Conservation (phyloP, 2,888 invertebrate genomes). For the Lomographa bimaculata region DNA sequence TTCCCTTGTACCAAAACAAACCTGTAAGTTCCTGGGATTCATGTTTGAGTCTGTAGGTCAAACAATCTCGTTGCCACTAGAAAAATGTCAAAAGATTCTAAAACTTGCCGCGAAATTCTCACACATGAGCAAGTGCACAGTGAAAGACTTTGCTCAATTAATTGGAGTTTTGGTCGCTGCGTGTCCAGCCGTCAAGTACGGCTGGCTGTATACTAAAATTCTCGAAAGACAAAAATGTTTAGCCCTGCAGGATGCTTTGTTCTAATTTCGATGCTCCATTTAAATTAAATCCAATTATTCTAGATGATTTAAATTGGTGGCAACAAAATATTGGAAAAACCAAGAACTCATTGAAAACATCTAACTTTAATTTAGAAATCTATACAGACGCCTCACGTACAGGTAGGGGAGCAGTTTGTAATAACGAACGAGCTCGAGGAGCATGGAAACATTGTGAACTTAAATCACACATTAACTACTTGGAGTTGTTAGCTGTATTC, state of each 20-base stretch:
- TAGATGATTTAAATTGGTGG: constrained; percentile 19
- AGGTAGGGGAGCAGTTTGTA: constrained; percentile 8
- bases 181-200: constrained; percentile 28
- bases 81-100: constrained; percentile 20
- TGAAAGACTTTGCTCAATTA: constrained; percentile 26
- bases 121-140: constrained; percentile 5
- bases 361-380: not conserved
- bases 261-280: constrained; percentile 9
- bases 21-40: constrained; percentile 2
- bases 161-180: constrained; percentile 24
- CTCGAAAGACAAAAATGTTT: constrained; percentile 27
- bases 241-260: not conserved
- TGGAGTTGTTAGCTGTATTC: constrained; percentile 8
- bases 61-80: constrained; percentile 10
- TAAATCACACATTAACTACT: constrained; percentile 5
- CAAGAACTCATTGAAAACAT: not conserved
- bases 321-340: not conserved
- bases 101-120: constrained; percentile 13
- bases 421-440: not conserved
- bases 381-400: constrained; percentile 3
- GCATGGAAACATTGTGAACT: not conserved
- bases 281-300: not conserved
- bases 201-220: constrained; percentile 27
- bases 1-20: not conserved
- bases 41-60: constrained; percentile 1